These are phyloP conservation scores for Brachionus calyciflorus DNA, from an alignment of 1,140 invertebrate genomes.

Conservation along the genomic window DNA sequence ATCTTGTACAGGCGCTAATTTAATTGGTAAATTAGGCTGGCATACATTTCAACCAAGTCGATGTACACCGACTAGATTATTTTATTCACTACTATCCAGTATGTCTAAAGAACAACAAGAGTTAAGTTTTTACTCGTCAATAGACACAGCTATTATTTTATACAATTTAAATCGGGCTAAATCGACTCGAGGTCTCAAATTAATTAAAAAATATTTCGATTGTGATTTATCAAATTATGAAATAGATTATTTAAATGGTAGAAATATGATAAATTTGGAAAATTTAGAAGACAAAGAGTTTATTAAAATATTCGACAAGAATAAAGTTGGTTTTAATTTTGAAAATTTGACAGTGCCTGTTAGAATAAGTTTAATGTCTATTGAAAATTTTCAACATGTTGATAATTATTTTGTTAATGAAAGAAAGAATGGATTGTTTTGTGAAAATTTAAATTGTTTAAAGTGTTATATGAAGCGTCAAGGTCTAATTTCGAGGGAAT, in stretches of 20 bases:
- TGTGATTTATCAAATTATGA: constrained; percentile 34
- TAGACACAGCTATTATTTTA: constrained; percentile 24
- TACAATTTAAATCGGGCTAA: constrained; percentile 28
- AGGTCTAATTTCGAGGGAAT: neutral
- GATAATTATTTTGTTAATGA: too few species aligned
- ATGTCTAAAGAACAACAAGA: constrained; percentile 20
- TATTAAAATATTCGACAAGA: constrained; percentile 20
- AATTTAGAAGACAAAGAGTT: neutral
- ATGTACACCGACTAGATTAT: neutral
- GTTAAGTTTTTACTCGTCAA: neutral
- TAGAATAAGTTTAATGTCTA: neutral
- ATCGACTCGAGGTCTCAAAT: neutral
- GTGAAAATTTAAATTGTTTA: neutral
- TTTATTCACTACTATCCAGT: neutral
- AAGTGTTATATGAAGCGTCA: neutral
- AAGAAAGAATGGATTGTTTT: too few species aligned
- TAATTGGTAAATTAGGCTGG: constrained; percentile 40
- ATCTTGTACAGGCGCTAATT: constrained; percentile 29
- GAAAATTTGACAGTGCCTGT: constrained; percentile 32
- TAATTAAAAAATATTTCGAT: constrained; percentile 41
- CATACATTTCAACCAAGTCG: constrained; percentile 36
- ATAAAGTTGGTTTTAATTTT: constrained; percentile 7
- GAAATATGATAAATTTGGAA: constrained; percentile 15
- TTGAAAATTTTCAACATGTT: neutral
- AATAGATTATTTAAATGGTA: neutral